Evolutionary conservation across 2,113 vertebrate species (phyloP), one percentile per base, ranked within the genome.

Genomic region (Sturnus vulgaris): DNA sequence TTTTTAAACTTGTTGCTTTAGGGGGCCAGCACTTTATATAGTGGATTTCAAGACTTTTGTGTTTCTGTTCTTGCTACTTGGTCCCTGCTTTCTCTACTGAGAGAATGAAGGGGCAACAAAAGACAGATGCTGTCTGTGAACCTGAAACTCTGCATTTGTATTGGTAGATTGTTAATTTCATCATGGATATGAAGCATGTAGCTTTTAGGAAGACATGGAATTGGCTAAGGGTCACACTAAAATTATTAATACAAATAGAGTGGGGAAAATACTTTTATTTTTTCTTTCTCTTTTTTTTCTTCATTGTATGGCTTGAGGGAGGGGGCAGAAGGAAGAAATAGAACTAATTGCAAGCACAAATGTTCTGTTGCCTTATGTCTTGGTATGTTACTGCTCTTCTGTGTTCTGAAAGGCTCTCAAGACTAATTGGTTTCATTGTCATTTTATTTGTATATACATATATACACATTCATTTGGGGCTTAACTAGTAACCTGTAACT

Each of bases 401-500:
- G 1, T 73, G 15, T 69, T 93, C 76, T 49, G 63, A 66, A 86
- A 92, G 76, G 42, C 52, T 39, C 49, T 87, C 73, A 33, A 52
- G 91, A 96, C 98, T 98, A 97, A 98, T 93, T 46, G 10, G 64
- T 96, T 95, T 95, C 96, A 96, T 97, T 98, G 92, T 98, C 76
- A 10, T 97, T 98, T 97, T 98, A 97, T 98, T 97, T 97, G 63
- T 96, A 42, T 86, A 95, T 95, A 96, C 82, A 92, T 96, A 96
- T 96, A 96, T 92, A 93, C 65, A 82, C 68, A 94, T 92, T 93
- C 95, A 86, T 96, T 92, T 91, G 75, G 97, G 98, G 94, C 96
- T 97, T 96, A 81, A 95, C 98, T 98, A 99, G 99, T 99, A 98
- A 99, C 99, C 90, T 99, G 99, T 98, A 99, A 99, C 98, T 99